Conservation (phyloP, 2,113 vertebrate genomes). For the Lophochroa leadbeateri region DNA sequence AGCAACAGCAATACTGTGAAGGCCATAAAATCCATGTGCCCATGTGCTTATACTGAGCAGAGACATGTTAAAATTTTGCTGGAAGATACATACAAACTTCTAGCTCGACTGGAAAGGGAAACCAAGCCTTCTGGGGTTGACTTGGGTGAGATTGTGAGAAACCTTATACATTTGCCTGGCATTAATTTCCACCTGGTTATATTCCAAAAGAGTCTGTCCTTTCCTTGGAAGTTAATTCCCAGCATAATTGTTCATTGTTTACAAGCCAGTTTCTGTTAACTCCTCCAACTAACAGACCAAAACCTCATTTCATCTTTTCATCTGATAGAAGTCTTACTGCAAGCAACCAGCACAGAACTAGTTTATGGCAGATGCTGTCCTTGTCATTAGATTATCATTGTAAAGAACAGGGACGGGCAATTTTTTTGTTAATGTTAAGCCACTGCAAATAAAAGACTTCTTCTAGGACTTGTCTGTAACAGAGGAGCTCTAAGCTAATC, state of each 20-base stretch:
- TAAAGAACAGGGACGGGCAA: neutral
- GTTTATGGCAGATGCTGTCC: neutral
- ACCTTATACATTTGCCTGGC: neutral
- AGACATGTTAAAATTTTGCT: constrained; percentile 19
- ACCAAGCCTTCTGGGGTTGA: neutral
- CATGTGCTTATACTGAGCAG: constrained; percentile 33
- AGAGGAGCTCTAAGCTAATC: neutral
- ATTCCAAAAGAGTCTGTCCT: neutral
- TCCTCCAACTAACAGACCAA: neutral
- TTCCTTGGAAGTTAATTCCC: constrained; percentile 23
- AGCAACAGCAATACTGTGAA: neutral
- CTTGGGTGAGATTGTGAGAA: neutral
- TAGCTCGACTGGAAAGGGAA: neutral
- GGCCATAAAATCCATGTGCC: constrained; percentile 50
- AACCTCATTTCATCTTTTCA: neutral
- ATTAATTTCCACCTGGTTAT: neutral
- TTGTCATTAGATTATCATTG: constrained; percentile 10
- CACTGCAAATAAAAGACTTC: neutral
- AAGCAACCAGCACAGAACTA: neutral
- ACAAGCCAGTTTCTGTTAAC: neutral
- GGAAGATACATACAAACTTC: constrained; percentile 29
- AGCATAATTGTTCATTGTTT: neutral
- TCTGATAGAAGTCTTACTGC: neutral
- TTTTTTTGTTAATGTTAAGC: neutral
- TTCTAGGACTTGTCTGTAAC: neutral